These are phyloP conservation scores for Tachina grossa DNA, from an alignment of 2,888 invertebrate genomes.

Conservation along the genomic window DNA sequence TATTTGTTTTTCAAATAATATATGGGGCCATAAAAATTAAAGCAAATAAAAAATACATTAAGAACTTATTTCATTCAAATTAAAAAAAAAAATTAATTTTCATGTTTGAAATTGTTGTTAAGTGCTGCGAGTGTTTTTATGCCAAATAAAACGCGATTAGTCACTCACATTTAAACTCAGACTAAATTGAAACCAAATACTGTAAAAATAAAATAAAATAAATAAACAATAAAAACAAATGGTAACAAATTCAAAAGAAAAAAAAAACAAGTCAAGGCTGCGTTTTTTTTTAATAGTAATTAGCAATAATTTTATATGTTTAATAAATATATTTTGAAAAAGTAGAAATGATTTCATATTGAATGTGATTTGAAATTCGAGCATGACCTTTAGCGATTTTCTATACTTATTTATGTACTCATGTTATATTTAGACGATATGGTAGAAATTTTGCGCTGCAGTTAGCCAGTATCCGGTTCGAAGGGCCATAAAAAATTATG, in stretches of 20 bases:
- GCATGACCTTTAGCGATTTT: neutral
- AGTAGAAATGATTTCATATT: neutral
- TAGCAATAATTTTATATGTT: neutral
- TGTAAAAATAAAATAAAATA: constrained; percentile 1
- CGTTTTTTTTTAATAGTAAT: neutral
- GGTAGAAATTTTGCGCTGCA: too few relatives aligned
- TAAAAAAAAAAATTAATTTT: constrained; percentile 36
- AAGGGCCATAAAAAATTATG: neutral
- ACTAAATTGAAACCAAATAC: constrained; percentile 19
- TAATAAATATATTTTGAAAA: neutral
- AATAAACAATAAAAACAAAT: constrained; percentile 6
- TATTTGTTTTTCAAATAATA: constrained; percentile 9
- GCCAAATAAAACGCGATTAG: constrained; percentile 23
- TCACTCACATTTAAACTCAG: constrained; percentile 4
- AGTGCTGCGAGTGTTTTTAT: constrained; percentile 12
- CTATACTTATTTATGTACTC: neutral
- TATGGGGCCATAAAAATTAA: constrained; percentile 17
- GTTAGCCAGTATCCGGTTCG: too few relatives aligned
- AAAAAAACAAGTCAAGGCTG: neutral
- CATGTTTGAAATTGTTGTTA: constrained; percentile 16
- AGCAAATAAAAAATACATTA: constrained; percentile 33
- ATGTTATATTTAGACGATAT: neutral
- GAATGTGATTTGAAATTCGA: neutral
- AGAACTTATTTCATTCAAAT: constrained; percentile 8
- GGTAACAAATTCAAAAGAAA: constrained; percentile 2